Evolutionary conservation across 2,113 vertebrate genomes (phyloP).

Genomic region (Hydrolagus affinis): DNA sequence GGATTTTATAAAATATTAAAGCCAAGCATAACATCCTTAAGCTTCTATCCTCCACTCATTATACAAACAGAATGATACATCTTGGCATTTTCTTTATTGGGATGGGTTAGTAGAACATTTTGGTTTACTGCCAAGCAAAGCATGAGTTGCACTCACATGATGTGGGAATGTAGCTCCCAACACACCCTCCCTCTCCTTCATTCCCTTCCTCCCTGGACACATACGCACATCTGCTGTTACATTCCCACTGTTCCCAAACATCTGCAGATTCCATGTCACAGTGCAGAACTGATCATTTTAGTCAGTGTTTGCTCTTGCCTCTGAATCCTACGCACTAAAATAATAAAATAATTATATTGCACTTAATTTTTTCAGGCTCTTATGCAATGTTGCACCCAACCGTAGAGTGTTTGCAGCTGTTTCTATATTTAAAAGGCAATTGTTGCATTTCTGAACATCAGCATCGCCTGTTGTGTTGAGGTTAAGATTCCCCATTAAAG

Average conservation of each 20-base stretch:
- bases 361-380: too few relatives aligned
- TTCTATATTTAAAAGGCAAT: background rate
- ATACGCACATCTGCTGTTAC: too few relatives aligned
- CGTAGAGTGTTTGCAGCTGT: background rate
- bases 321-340: too few relatives aligned
- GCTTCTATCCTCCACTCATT: background rate
- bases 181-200: background rate
- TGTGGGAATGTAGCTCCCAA: background rate
- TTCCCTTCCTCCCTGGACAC: too few relatives aligned
- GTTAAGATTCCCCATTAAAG: background rate
- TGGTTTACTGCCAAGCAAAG: background rate
- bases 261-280: too few relatives aligned
- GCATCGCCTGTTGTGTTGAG: background rate
- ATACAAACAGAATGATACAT: constrained; percentile 8
- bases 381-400: too few relatives aligned
- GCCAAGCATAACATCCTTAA: constrained; percentile 22
- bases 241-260: too few relatives aligned
- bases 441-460: background rate
- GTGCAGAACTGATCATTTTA: too few relatives aligned
- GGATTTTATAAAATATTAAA: background rate
- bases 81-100: background rate
- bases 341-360: too few relatives aligned
- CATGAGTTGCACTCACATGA: background rate
- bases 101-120: constrained; percentile 4
- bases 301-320: too few relatives aligned